These are phyloP conservation scores for Grammomys dolichurus DNA, from an alignment of 2,113 vertebrate species.

Conservation along the genomic window DNA sequence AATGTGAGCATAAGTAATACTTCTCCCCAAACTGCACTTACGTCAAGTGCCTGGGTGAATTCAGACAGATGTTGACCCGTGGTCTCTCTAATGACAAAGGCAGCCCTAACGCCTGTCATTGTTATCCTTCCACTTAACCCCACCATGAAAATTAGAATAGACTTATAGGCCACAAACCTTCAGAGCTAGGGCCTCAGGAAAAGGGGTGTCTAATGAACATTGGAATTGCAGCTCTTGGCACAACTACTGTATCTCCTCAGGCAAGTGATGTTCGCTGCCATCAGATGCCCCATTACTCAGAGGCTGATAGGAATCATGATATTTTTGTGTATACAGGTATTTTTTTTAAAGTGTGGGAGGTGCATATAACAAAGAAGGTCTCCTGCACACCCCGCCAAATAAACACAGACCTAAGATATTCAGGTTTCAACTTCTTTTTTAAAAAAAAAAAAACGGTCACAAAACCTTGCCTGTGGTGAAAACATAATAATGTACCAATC, in stretches of 20 bases:
- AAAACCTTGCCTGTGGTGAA: slow-evolving; percentile 21
- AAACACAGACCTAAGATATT: not conserved
- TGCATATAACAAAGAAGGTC: not conserved
- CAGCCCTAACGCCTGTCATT: slow-evolving; percentile 71
- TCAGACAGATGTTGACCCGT: slow-evolving; percentile 65
- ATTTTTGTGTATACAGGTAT: slow-evolving; percentile 40
- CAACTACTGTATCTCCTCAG: slow-evolving; percentile 50
- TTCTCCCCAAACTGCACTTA: slow-evolving; percentile 43
- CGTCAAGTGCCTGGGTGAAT: slow-evolving; percentile 52
- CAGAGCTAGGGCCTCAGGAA: slow-evolving; percentile 66
- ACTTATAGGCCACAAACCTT: slow-evolving; percentile 60
- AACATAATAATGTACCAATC: slow-evolving; percentile 11
- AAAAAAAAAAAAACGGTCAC: slow-evolving; percentile 1
- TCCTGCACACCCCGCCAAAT: not conserved
- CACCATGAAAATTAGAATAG: slow-evolving; percentile 71
- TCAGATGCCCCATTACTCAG: slow-evolving; percentile 12
- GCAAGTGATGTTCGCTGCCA: not conserved
- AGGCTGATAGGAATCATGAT: slow-evolving; percentile 27
- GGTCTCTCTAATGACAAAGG: slow-evolving; percentile 65
- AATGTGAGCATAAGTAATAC: slow-evolving; percentile 53
- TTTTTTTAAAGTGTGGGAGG: not conserved
- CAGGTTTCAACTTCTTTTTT: slow-evolving; percentile 35
- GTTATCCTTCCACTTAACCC: slow-evolving; percentile 71
- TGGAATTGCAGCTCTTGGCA: slow-evolving; percentile 70
- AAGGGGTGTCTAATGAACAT: slow-evolving; percentile 74